These are phyloP conservation scores for Apis florea DNA, from an alignment of 1,140 invertebrate species.

Conservation along the genomic window DNA sequence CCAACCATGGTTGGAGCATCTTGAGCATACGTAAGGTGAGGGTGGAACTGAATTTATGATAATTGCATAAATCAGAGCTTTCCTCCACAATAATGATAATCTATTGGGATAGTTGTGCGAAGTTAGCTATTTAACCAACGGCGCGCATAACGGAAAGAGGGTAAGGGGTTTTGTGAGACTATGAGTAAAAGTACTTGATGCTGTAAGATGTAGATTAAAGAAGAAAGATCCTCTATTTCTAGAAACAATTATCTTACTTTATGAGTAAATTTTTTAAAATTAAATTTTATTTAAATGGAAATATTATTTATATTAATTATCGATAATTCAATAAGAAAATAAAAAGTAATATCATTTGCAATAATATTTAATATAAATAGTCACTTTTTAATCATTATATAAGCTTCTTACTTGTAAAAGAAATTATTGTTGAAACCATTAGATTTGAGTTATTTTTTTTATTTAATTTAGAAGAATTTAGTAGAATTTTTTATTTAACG, in stretches of 20 bases:
- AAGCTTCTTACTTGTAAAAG: too few relatives aligned
- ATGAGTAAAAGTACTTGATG: slow-evolving; percentile 76
- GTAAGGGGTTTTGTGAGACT: slow-evolving; percentile 64
- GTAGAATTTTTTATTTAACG: neutral
- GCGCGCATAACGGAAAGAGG: slow-evolving; percentile 68
- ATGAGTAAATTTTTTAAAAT: slow-evolving; percentile 30
- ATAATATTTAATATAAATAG: neutral
- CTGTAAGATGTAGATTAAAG: slow-evolving; percentile 61
- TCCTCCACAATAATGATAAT: slow-evolving; percentile 81
- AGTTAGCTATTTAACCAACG: slow-evolving; percentile 80
- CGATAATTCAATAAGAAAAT: neutral
- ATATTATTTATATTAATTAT: too few relatives aligned
- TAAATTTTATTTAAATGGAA: neutral
- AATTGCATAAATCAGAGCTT: slow-evolving; percentile 81
- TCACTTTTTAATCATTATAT: too few relatives aligned
- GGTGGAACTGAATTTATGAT: slow-evolving; percentile 78
- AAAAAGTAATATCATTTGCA: neutral
- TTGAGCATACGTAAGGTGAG: slow-evolving; percentile 77
- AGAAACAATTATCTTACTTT: slow-evolving; percentile 33
- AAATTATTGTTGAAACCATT: too few relatives aligned
- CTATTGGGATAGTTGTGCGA: slow-evolving; percentile 80
- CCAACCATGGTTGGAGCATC: slow-evolving; percentile 71
- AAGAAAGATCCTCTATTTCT: slow-evolving; percentile 21
- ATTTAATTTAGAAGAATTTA: neutral
- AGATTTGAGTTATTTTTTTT: too few relatives aligned